These are phyloP conservation scores for Philhelius pedissequus DNA, from an alignment of 2,888 invertebrate species.

Conservation along the genomic window DNA sequence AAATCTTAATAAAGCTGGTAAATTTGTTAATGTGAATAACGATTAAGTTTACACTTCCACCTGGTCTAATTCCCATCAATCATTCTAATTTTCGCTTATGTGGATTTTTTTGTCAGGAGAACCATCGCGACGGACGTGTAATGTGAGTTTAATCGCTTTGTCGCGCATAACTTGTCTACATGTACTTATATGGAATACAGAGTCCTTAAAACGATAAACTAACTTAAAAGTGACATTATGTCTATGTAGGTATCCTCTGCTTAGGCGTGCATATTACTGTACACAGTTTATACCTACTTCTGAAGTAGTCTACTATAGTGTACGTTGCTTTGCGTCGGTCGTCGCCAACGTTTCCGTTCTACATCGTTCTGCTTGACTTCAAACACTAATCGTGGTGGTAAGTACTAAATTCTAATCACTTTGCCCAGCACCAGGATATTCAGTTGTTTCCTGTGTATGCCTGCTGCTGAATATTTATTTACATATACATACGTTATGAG, in stretches of 20 bases:
- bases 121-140: neutral
- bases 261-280: neutral
- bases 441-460: constrained; percentile 22
- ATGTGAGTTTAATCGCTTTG: constrained; percentile 63
- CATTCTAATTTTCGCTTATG: neutral
- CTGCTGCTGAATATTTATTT: neutral
- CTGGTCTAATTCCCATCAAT: constrained; percentile 42
- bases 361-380: no score
- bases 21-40: constrained; percentile 8
- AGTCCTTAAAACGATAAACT: neutral
- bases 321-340: no score
- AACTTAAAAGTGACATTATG: constrained; percentile 31
- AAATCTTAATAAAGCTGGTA: constrained; percentile 2
- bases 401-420: constrained; percentile 57
- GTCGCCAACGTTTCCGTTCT: no score
- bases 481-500: neutral
- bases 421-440: constrained; percentile 53
- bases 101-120: constrained; percentile 22
- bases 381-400: constrained; percentile 51
- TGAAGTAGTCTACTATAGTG: no score
- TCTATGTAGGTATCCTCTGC: neutral
- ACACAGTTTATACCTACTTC: no score
- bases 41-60: constrained; percentile 26
- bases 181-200: neutral
- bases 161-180: constrained; percentile 25